Base-by-base conservation (phyloP, 2,797 vertebrate species). In the Lindbergichthys nudifrons region DNA sequence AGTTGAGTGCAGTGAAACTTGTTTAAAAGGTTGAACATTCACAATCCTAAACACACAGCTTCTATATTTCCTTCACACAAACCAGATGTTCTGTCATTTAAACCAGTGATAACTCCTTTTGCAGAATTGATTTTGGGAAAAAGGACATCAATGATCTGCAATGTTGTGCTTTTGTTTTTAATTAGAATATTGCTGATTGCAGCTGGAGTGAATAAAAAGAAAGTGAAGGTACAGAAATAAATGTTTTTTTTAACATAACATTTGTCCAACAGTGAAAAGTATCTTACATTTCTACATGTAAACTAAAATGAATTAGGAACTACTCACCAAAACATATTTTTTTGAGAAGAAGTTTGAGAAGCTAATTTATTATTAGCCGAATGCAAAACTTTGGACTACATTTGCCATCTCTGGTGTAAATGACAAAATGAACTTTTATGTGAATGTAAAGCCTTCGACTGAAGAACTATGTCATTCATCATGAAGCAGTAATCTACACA, bases 401-500 rank as follows among this genome's bases (percentile, higher is more conserved):
- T 41, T n/a, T 0, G 1, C 13, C 65, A 4, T 70, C 63, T 45
- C 73, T 46, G 69, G 67, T 52, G 10, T 47, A 81, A 77, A 21
- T 18, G 58, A 73, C 10, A 30, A 54, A 45, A 46, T 21, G 0
- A 60, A 8, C 32, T 64, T 26, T 62, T 9, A 59, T 61, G 58
- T 43, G 39, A 66, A 52, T 32, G 32, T 57, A 19, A 69, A 75
- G 51, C 30, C 50, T 43, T 66, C 16, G 26, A 58, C 62, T 30
- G 13, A 50, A 43, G 3, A 70, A 48, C 30, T 18, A 50, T 71
- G 3, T 67, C 57, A 54, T 61, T 50, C 15, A 13, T 51, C 47
- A 14, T 6, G 0, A 76, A 82, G 70, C 54, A 42, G 53, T 46
- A 59, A 72, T 76, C 75, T 54, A 75, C 50, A 82, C 13, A 18